These are phyloP conservation scores for Catocala nupta DNA, from an alignment of 2,888 invertebrate genomes.

Conservation along the genomic window DNA sequence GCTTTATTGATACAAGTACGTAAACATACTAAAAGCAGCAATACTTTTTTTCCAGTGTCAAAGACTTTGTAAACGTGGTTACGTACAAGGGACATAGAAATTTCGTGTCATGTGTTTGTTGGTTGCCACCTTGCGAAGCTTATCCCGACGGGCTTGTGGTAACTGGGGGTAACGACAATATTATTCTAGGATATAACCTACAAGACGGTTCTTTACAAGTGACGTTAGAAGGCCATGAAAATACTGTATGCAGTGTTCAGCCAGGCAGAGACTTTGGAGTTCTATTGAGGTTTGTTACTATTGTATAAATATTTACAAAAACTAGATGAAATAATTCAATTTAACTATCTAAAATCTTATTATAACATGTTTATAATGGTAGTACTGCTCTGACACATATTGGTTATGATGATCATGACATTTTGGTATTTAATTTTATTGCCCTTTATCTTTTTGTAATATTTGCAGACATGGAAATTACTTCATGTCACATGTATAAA, in stretches of 20 bases:
- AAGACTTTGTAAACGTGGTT: constrained; percentile 89
- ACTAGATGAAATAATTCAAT: background rate
- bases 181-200: constrained; percentile 92
- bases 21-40: constrained; percentile 6
- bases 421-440: too few species aligned
- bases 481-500: too few species aligned
- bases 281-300: constrained; percentile 70
- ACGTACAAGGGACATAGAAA: constrained; percentile 94
- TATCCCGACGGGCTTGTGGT: constrained; percentile 93
- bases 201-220: constrained; percentile 90
- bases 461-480: too few species aligned
- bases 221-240: constrained; percentile 92
- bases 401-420: too few species aligned
- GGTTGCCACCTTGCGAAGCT: constrained; percentile 90
- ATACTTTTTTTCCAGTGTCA: constrained; percentile 74
- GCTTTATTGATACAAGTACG: constrained; percentile 11
- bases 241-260: constrained; percentile 89
- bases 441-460: too few species aligned
- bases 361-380: too few species aligned
- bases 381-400: too few species aligned
- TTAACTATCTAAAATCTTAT: too few species aligned
- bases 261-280: constrained; percentile 77
- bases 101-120: constrained; percentile 94
- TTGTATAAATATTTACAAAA: background rate
- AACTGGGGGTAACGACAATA: constrained; percentile 96